Percentiles rank a stretch among this genome's conserved stretches.
phyloP scores from a whole-genome alignment of 2,113 vertebrate species.

The Psephotus haematonotus region DNA sequence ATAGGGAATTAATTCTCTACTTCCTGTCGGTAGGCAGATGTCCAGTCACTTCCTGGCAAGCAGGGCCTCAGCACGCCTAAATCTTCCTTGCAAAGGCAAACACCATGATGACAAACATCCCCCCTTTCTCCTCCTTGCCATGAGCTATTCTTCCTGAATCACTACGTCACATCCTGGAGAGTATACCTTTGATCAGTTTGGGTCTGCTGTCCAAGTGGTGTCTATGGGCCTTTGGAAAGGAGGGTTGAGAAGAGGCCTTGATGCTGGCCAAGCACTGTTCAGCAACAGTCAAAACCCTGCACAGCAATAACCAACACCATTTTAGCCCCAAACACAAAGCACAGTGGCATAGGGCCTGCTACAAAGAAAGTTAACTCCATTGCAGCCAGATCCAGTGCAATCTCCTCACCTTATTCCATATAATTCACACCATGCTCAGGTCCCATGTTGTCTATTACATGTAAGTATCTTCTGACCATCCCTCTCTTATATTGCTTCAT shows the following conservation, averaged over 20 bases:
- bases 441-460: neutral
- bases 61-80: neutral
- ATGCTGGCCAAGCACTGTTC: neutral
- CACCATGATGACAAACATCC: fast-evolving
- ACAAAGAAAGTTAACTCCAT: neutral
- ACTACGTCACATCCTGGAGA: fast-evolving
- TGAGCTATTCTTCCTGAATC: neutral
- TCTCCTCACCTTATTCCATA: neutral
- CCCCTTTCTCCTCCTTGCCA: neutral
- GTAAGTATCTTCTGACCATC: neutral
- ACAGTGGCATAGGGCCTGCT: neutral
- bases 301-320: neutral
- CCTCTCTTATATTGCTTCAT: neutral
- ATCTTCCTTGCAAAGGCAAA: fast-evolving
- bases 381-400: neutral
- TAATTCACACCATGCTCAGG: neutral
- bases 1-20: neutral
- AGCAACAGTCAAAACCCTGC: neutral
- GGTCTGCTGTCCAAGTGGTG: fast-evolving
- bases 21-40: neutral
- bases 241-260: neutral
- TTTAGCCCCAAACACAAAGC: neutral
- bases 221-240: fast-evolving
- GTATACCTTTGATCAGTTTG: neutral
- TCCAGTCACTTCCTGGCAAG: neutral